Evolutionary conservation across 2,888 invertebrate species (phyloP), one percentile per base, ranked within the genome.

Genomic region (Acronicta alni): DNA sequence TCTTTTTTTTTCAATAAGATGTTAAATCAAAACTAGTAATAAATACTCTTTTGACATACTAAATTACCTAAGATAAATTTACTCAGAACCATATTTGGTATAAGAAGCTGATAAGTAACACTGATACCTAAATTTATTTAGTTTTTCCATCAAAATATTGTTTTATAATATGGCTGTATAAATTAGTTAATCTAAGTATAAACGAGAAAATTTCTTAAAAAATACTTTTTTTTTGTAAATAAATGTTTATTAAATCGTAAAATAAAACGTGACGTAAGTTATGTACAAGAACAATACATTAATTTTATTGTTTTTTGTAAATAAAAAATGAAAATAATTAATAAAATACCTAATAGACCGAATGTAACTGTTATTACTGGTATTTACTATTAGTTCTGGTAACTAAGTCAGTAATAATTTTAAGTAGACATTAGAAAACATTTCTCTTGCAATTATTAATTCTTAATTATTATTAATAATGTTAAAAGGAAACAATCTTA

Each of bases 361-460:
- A 81, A 75, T 74, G 75, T 82, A 81, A 81, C 72, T 73, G 83
- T 88, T 84, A 86, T 83, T 87, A 81, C 30, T 30, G 30, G 30
- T 30, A 30, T 30, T 30, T 30, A 30, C 77, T 73, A 85, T 88
- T 84, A 85, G 83, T 89, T 89, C 77, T 83, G 74, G 74, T 73
- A 82, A 83, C 77, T 85, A 86, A 84, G 80, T 85, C 85, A 85
- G 79, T 80, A 79, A 87, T 91, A 89, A 88, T 82, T 91, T 89
- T 88, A 90, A 86, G 91, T 93, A 93, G 92, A 81, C 82, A 82
- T 89, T 92, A 91, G 91, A 89, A 76, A 75, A 80, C 62, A 81
- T 87, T 89, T 91, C 88, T 90, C 89, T 89, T 89, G 88, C 91
- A 89, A 89, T 89, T 87, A 88, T 89, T 89, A 86, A 88, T 88